Conservation (phyloP, 2,113 vertebrate genomes). For the Bambusicola thoracicus region DNA sequence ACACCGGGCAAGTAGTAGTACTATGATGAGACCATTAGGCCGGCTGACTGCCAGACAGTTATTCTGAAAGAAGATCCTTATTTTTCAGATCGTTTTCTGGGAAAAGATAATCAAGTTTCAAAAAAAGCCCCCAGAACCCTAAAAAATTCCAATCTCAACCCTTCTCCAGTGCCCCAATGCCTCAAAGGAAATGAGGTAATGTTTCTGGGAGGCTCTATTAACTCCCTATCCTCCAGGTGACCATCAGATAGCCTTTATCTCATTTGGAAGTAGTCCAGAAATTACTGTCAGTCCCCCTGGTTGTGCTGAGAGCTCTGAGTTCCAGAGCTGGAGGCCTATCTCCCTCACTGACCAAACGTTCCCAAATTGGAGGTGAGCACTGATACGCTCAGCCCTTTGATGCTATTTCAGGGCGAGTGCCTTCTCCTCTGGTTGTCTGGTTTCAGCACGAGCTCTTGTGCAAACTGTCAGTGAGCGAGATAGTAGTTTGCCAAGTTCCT, state of each 20-base stretch:
- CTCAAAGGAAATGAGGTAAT: not conserved
- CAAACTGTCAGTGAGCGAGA: not conserved
- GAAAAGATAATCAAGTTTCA: fast-evolving
- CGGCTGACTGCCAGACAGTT: not conserved
- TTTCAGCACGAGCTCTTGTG: slow-evolving; percentile 32
- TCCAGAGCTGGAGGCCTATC: not conserved
- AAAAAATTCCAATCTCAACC: not conserved
- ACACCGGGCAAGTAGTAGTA: not conserved
- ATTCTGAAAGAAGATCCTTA: not conserved
- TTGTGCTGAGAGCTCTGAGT: slow-evolving; percentile 5
- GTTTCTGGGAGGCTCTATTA: not conserved
- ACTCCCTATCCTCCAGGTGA: not conserved
- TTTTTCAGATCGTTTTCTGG: not conserved
- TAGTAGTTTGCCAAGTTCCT: slow-evolving; percentile 24
- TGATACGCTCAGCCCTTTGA: not conserved
- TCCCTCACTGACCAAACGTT: not conserved
- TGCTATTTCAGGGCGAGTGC: slow-evolving; percentile 40
- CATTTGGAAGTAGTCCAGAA: not conserved
- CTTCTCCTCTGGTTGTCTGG: not conserved
- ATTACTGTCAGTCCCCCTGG: slow-evolving; percentile 5
- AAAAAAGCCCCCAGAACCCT: not conserved
- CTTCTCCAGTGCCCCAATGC: not conserved
- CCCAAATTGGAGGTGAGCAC: not conserved
- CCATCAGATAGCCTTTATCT: not conserved
- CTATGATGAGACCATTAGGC: not conserved